Evolutionary conservation across 2,888 invertebrate genomes (phyloP), one percentile per base, ranked within the genome.

Genomic region (Ypsolopha scabrella): DNA sequence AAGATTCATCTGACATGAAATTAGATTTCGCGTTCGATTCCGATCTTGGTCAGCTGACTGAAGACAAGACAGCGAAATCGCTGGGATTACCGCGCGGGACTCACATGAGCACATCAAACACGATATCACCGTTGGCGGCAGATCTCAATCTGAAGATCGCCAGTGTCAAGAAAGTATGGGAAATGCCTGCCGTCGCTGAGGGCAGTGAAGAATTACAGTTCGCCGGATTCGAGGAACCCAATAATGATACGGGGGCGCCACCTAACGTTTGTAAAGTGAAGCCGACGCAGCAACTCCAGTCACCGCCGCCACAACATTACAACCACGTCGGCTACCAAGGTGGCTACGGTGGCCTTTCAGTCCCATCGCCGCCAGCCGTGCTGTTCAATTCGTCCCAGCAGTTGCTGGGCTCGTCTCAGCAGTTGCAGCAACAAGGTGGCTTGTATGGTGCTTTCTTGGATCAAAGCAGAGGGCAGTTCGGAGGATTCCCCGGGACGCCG

Each of bases 111-210:
- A 89, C 89, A 33, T 91, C 92, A 51, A 93, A 89, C 62, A 91
- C 92, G 8, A 93, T 94, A 61, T 93, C 93, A 9, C 92, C 92
- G 13, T 91, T 94, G 57, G 94, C 95, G 41, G 96, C 96, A 41
- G 97, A 97, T 77, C 90, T 97, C 59, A 96, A 96, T 82, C 90
- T 95, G 82, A 97, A 97, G 86, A 97, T 97, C 62, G 96, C 96
- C 39, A 95, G 96, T 57, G 97, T 97, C 45, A 97, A 97, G 78
- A 95, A 94, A 64, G 93, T 93, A 13, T 95, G 94, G 94, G 94
- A 95, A 67, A 92, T 91, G 91, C 90, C 91, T 11, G 90, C 91
- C 0, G 91, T 90, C 13, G 89, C 89, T 14, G 92, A 92, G 64
- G 89, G 69, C 62, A 81, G 62, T 62, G 88, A 71, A 80, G 90